These are phyloP conservation scores for Tinea pellionella DNA, from an alignment of 2,888 invertebrate genomes.

Conservation along the genomic window DNA sequence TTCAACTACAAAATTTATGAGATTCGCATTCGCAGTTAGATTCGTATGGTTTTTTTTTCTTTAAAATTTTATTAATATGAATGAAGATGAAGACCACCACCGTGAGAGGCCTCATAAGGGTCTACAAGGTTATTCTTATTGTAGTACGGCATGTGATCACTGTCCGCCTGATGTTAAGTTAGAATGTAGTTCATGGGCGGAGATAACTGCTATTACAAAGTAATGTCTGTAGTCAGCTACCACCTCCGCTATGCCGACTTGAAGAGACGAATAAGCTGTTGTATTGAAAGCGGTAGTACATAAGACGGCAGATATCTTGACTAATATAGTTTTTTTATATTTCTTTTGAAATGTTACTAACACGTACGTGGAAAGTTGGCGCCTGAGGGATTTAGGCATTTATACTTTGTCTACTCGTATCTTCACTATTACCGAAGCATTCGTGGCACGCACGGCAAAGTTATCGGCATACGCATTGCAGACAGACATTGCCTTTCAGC, in stretches of 20 bases:
- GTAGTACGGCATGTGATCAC: too few relatives aligned
- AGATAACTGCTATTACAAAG: too few relatives aligned
- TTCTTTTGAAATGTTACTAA: not conserved
- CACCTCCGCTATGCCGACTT: too few relatives aligned
- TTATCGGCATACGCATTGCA: slow-evolving; percentile 10
- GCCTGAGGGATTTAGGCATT: not conserved
- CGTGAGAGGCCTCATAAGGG: not conserved
- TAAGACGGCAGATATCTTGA: too few relatives aligned
- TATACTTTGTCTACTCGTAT: not conserved
- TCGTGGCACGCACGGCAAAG: not conserved
- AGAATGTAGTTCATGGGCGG: too few relatives aligned
- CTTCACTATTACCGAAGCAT: not conserved
- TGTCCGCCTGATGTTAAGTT: too few relatives aligned
- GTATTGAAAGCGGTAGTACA: too few relatives aligned
- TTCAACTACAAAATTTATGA: slow-evolving; percentile 10
- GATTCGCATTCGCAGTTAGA: slow-evolving; percentile 8
- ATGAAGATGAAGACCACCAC: slow-evolving; percentile 1
- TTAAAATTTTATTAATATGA: not conserved
- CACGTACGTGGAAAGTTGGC: not conserved
- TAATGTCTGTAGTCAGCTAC: too few relatives aligned
- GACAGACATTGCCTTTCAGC: slow-evolving; percentile 8
- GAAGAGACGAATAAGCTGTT: too few relatives aligned
- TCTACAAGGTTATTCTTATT: not conserved
- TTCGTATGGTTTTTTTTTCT: not conserved
- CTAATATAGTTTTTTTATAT: not conserved